These are phyloP conservation scores for Porites rus DNA, from an alignment of 92 coral and sea anemone species.

Conservation along the genomic window DNA sequence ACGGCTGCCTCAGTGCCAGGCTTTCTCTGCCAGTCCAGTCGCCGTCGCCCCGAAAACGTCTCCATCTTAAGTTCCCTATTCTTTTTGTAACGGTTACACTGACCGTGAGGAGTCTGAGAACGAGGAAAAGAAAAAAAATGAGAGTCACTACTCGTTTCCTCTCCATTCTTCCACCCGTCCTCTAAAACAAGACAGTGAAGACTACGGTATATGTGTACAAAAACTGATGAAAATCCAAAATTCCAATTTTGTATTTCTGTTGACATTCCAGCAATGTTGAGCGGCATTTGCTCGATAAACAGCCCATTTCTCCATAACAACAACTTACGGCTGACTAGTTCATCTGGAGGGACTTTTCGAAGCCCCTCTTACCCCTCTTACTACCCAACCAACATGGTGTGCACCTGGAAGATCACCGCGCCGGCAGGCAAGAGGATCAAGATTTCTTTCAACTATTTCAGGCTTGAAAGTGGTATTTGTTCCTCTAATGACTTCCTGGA, in stretches of 20 bases:
- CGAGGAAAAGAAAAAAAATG: no score
- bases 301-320: conserved; percentile 49
- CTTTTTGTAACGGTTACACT: no score
- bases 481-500: conserved; percentile 38
- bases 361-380: conserved; percentile 36
- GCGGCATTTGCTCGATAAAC: conserved; percentile 9
- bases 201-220: no score
- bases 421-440: conserved; percentile 27
- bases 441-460: conserved; percentile 38
- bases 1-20: no score
- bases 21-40: no score
- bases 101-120: no score
- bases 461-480: conserved; percentile 25
- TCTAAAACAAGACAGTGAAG: no score
- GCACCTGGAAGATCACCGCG: conserved; percentile 59
- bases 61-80: no score
- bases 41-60: no score
- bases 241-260: neutral
- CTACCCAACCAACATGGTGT: conserved; percentile 32
- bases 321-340: conserved; percentile 30
- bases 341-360: conserved; percentile 25
- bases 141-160: no score
- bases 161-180: no score
- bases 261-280: neutral
- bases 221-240: no score